phyloP scores from a whole-genome alignment of 2,797 vertebrate genomes.

The Psittacula derbiana region DNA sequence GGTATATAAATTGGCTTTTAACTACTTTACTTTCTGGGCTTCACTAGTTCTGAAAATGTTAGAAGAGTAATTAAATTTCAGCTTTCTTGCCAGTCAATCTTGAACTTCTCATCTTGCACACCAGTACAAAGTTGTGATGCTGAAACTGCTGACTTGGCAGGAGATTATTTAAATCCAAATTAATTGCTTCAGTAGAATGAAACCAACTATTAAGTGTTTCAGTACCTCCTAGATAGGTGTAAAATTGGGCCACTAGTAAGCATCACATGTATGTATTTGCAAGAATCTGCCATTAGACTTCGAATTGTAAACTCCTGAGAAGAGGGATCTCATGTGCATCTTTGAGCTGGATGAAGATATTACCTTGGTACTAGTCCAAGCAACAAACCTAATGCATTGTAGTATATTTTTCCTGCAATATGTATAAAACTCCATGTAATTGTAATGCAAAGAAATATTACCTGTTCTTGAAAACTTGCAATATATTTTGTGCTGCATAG shows the following conservation, averaged over 20 bases:
- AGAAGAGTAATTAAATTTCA: background rate
- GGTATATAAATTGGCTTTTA: background rate
- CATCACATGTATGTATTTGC: background rate
- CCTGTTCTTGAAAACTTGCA: background rate
- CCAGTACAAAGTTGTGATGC: background rate
- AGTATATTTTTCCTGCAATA: background rate
- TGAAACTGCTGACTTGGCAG: background rate
- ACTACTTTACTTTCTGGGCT: background rate
- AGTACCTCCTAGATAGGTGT: background rate
- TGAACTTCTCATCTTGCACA: background rate
- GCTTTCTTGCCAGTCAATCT: background rate
- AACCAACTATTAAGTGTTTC: background rate
- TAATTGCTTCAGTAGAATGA: background rate
- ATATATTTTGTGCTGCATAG: background rate
- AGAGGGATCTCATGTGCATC: background rate
- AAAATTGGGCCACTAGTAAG: background rate
- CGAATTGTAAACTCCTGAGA: background rate
- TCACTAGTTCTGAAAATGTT: background rate
- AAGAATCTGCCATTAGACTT: background rate
- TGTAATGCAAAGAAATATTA: background rate
- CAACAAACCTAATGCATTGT: background rate
- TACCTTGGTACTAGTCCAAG: background rate
- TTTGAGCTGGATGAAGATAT: background rate
- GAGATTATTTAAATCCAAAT: background rate
- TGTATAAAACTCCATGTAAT: background rate